Evolutionary conservation across 2,888 invertebrate genomes (phyloP).

Genomic region (Melanargia galathea): DNA sequence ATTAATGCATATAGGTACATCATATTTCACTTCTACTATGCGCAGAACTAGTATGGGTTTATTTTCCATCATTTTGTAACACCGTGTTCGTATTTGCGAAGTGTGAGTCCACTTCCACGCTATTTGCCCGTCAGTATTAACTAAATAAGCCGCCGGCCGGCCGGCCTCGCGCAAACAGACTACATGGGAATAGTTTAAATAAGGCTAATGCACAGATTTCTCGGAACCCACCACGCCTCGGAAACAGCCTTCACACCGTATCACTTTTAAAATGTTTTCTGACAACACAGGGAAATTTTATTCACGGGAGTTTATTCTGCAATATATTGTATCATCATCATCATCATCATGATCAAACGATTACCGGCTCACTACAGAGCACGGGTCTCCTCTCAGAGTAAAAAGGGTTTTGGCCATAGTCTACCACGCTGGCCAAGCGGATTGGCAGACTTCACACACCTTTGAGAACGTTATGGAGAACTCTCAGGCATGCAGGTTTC

Average conservation of each 20-base stretch:
- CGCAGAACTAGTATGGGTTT: background rate
- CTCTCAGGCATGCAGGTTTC: too few species aligned
- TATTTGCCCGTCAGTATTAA: conserved; percentile 32
- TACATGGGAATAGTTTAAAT: conserved; percentile 33
- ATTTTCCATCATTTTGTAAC: conserved; percentile 1
- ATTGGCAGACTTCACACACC: too few species aligned
- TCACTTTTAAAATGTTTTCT: conserved; percentile 13
- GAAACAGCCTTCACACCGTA: conserved; percentile 28
- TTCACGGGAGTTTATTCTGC: too few species aligned
- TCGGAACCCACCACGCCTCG: conserved; percentile 25
- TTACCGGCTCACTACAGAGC: too few species aligned
- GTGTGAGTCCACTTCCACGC: conserved; percentile 7
- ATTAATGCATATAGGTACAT: background rate
- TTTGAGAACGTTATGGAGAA: too few species aligned
- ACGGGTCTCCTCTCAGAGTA: too few species aligned
- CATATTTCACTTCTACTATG: background rate
- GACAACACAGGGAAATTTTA: background rate
- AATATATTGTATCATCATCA: too few species aligned
- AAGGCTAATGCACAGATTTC: conserved; percentile 34
- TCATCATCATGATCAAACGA: too few species aligned
- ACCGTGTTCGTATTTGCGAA: conserved; percentile 11
- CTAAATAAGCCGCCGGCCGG: conserved; percentile 26
- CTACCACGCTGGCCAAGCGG: too few species aligned
- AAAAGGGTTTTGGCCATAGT: too few species aligned
- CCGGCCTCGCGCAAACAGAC: conserved; percentile 28